Evolutionary conservation across 2,888 invertebrate species (phyloP), one percentile per base, ranked within the genome.

Genomic region (Anodontia alba): DNA sequence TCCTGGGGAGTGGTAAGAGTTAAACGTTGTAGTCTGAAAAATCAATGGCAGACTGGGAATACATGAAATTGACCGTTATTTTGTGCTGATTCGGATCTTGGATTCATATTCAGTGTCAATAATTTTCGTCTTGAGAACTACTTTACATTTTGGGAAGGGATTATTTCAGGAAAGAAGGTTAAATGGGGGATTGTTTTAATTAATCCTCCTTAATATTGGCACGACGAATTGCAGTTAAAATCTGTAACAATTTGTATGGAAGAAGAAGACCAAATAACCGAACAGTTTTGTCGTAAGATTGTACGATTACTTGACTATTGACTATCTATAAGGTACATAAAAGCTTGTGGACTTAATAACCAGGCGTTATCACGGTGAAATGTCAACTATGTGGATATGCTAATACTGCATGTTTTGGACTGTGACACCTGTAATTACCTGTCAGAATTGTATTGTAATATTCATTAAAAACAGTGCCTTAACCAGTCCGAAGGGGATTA

Each of bases 401-500:
- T 62, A 33, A 62, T 62, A 62, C 7, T 20, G 62, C 29, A 7
- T 8, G 5, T 20, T 31, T 62, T 33, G 29, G 23, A 62, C 62
- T n/a, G 31, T 31, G 62, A 33, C 62, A 33, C 62, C 62, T 62
- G 62, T 62, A 62, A 62, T 62, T 62, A 33, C 33, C 31, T 62
- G 62, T 62, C 62, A 62, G 17, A 33, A 33, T 62, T 26, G 5
- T 54, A 54, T 54, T 54, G 26, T 54, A 23, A 33, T 29, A 33
- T 17, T 33, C 62, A 62, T 62, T 54, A 62, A 62, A n/a, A 62
- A 17, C 62, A 31, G 33, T 31, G 33, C 33, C 33, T 20, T 62
- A 33, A 33, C 62, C 23, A 26, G 54, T 17, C 33, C 33, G 10
- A 62, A 62, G 5, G 29, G 33, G 62, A 62, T 33, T 33, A 26